Conservation (phyloP, 2,113 vertebrate species). For the Brachypodius melanocephalos region DNA sequence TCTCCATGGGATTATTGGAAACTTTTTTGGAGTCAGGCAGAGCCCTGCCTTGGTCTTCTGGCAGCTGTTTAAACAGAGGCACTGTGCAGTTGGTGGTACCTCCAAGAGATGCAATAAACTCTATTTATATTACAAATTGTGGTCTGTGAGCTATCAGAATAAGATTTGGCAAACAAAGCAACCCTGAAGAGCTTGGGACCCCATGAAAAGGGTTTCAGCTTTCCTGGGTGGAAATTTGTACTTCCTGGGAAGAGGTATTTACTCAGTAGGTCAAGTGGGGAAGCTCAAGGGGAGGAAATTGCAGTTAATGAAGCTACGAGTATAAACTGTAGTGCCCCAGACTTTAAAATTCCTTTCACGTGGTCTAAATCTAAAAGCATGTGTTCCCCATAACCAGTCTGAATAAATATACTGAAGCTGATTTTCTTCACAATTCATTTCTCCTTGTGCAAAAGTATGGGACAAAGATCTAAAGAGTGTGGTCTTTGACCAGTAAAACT, state of each 20-base stretch:
- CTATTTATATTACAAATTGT: background rate
- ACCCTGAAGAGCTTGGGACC: background rate
- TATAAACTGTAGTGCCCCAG: background rate
- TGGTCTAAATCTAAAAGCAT: background rate
- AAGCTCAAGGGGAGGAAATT: background rate
- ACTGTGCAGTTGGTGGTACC: background rate
- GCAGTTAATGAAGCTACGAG: background rate
- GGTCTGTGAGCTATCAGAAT: background rate
- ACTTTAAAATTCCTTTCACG: background rate
- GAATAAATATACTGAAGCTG: background rate
- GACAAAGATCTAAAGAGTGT: background rate
- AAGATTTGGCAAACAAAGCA: background rate
- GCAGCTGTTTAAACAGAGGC: background rate
- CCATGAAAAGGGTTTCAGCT: background rate
- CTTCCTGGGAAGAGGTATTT: background rate
- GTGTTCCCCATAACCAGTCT: background rate
- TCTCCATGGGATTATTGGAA: background rate
- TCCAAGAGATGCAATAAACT: background rate
- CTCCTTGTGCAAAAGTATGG: background rate
- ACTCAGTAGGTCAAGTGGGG: background rate
- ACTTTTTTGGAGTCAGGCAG: background rate
- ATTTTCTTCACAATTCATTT: background rate
- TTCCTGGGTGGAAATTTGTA: background rate
- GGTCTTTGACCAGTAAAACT: background rate
- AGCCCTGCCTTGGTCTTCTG: background rate